These are phyloP conservation scores for Sarcophaga peregrina DNA, from an alignment of 1,140 invertebrate species.

Conservation along the genomic window DNA sequence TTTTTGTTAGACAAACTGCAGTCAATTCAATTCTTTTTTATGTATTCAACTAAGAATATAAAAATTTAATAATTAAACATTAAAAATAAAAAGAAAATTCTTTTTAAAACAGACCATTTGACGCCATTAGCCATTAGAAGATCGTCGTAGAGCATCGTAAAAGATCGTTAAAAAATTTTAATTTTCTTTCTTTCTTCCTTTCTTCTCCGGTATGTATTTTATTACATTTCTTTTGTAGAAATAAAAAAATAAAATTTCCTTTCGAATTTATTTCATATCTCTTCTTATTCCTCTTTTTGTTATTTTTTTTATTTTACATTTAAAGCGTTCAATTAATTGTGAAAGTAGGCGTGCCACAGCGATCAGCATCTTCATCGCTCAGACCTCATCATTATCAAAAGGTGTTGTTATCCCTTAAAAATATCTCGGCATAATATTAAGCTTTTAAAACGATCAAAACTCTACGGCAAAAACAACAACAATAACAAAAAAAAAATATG, in stretches of 20 bases:
- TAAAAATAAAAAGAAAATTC: background rate
- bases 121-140: background rate
- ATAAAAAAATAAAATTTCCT: too few species aligned
- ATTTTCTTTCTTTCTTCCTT: background rate
- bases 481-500: background rate
- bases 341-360: conserved; percentile 32
- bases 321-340: conserved; percentile 20
- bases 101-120: background rate
- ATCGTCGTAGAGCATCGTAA: background rate
- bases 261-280: too few species aligned
- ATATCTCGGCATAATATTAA: conserved; percentile 1
- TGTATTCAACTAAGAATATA: too few species aligned
- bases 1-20: too few species aligned
- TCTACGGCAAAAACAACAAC: background rate
- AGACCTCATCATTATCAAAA: conserved; percentile 33
- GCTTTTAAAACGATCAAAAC: background rate
- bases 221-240: too few species aligned
- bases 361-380: conserved; percentile 43
- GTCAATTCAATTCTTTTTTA: too few species aligned
- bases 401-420: conserved; percentile 11
- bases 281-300: background rate
- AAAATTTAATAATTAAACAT: background rate
- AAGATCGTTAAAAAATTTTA: background rate
- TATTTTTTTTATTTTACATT: background rate
- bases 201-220: too few species aligned